These are phyloP conservation scores for Chrysolina americana DNA, from an alignment of 2,888 invertebrate species.

Conservation along the genomic window DNA sequence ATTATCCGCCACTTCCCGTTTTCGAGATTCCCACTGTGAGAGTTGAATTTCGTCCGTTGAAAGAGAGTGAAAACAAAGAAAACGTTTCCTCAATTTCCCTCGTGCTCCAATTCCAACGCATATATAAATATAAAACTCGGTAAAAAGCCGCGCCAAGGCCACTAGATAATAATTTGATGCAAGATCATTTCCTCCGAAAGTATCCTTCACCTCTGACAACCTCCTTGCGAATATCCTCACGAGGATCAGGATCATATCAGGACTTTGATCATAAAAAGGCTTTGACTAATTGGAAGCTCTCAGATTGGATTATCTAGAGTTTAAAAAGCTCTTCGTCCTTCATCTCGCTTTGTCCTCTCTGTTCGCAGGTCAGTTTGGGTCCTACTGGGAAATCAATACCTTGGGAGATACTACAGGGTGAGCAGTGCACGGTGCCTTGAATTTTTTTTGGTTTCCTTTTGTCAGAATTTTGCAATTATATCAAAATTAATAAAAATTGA, in stretches of 20 bases:
- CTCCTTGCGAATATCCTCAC: neutral
- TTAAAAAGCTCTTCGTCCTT: conserved; percentile 38
- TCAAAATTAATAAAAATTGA: too few species aligned
- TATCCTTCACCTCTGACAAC: conserved; percentile 1
- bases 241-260: conserved; percentile 12
- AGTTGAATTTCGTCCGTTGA: neutral
- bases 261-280: conserved; percentile 21
- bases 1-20: neutral
- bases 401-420: conserved; percentile 22
- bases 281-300: conserved; percentile 28
- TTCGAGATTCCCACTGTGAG: too few species aligned
- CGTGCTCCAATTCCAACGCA: neutral
- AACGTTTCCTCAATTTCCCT: neutral
- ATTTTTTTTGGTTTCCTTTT: neutral
- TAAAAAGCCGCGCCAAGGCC: neutral
- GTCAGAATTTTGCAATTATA: too few species aligned
- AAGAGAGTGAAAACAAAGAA: neutral
- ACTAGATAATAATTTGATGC: neutral
- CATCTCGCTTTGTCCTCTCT: conserved; percentile 32
- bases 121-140: conserved; percentile 8
- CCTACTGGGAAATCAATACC: conserved; percentile 39
- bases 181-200: neutral
- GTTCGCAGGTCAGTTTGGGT: conserved; percentile 23
- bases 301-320: conserved; percentile 32
- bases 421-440: neutral